Evolutionary conservation across 2,888 invertebrate genomes (phyloP).

Genomic region (Nemoura dubitans): DNA sequence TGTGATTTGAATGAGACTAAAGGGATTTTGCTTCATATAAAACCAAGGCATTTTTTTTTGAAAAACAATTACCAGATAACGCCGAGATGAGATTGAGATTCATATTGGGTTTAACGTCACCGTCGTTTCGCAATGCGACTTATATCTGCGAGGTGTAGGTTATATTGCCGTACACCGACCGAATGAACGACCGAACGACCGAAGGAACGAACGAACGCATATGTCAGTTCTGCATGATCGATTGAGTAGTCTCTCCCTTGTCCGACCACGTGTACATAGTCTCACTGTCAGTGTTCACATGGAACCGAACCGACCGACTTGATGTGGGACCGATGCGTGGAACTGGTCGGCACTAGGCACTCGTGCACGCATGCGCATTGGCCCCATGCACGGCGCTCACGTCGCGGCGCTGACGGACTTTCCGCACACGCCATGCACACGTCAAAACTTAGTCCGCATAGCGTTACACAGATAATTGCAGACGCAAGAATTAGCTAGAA

Average conservation of each 20-base stretch:
- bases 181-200: too few relatives aligned
- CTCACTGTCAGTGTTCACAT: neutral
- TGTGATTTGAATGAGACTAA: neutral
- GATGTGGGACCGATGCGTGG: neutral
- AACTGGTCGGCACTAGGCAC: too few relatives aligned
- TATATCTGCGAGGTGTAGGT: neutral
- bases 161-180: too few relatives aligned
- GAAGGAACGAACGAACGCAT: too few relatives aligned
- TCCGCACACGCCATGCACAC: neutral
- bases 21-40: neutral
- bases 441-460: neutral
- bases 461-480: neutral
- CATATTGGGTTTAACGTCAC: neutral
- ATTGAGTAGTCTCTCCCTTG: neutral
- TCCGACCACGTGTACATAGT: neutral
- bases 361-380: too few relatives aligned
- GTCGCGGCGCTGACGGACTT: neutral
- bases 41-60: neutral
- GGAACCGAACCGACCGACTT: neutral
- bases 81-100: neutral
- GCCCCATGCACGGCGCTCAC: too few relatives aligned
- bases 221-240: constrained; percentile 12
- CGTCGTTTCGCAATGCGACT: neutral
- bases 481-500: neutral
- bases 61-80: constrained; percentile 12